Evolutionary conservation across 2,888 invertebrate genomes (phyloP), one percentile per base, ranked within the genome.

Genomic region (Odontomyia ornata): DNA sequence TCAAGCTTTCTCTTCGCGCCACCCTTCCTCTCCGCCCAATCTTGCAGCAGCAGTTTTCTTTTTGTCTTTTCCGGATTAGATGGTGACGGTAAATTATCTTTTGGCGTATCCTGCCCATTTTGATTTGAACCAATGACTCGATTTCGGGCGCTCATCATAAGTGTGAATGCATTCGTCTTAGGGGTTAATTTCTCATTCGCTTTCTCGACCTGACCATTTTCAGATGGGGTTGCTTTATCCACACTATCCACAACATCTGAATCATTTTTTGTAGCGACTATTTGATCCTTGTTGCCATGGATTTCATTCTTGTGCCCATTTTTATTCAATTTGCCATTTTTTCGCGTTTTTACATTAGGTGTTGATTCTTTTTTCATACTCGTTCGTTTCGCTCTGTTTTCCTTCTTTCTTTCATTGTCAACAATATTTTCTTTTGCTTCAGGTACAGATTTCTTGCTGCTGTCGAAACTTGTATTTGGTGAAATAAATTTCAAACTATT

Each of bases 91-190:
- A 11, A 86, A 79, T 85, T 82, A 27, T 80, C 78, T 85, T 84
- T 21, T 15, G 21, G 76, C 80, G 21, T 85, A 65, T 88, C 88
- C 85, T 90, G 91, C 0, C 92, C 92, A 9, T 89, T 89, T 27
- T 91, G 89, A 85, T 92, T 92, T 25, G 85, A 84, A 1, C 92
- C 92, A 79, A 92, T 89, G 67, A 88, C 88, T 83, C 91, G 91
- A 82, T 90, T 89, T 79, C 91, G 88, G 21, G 90, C 90, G 80
- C 90, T 90, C 92, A 92, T 92, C 87, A 92, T 87, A 36, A 92
- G 83, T 82, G 90, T 87, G 84, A 92, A 92, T 46, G 91, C 92
- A 88, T 92, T 87, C 1, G 83, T 80, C 43, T 83, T 79, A 27
- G 82, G 80, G 7, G 81, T 79, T 7, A 79, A 46, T 18, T 81